A percentile compares a stretch with the other conserved stretches of the same genome.
These are phyloP conservation scores for Lophura nycthemera DNA, from an alignment of 2,113 vertebrate genomes.

Conservation along the genomic window DNA sequence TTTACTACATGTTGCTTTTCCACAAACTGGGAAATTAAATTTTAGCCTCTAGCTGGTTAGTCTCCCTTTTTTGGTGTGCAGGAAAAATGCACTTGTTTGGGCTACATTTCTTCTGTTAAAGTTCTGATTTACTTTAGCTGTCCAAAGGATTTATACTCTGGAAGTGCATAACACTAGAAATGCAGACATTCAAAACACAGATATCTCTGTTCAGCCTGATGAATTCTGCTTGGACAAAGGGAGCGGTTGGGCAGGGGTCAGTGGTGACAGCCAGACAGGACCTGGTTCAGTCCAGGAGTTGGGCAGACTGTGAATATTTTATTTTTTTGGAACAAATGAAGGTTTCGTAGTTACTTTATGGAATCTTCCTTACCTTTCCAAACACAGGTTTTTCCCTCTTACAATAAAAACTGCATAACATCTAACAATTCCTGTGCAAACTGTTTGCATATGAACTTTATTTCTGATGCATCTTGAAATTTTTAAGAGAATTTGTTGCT, in stretches of 20 bases:
- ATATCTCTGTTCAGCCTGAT: background rate
- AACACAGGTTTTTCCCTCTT: background rate
- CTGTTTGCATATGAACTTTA: background rate
- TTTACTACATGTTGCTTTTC: background rate
- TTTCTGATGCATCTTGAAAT: background rate
- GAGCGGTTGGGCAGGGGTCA: fast-evolving
- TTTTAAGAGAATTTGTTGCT: background rate
- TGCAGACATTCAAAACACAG: background rate
- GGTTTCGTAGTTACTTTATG: fast-evolving
- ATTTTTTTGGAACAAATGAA: background rate
- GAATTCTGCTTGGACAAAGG: background rate
- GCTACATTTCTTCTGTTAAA: background rate
- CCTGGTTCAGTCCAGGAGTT: background rate
- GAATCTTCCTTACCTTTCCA: background rate
- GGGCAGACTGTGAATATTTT: background rate
- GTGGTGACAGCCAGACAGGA: background rate
- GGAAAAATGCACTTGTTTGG: background rate
- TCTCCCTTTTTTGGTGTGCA: background rate
- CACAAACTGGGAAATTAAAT: background rate
- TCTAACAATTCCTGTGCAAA: background rate
- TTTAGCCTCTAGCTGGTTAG: background rate
- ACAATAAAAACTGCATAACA: background rate
- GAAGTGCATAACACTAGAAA: background rate
- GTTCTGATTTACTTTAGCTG: background rate
- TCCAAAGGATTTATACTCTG: background rate